Evolutionary conservation across 2,888 invertebrate genomes (phyloP), one percentile per base, ranked within the genome.

Genomic region (Apamea anceps): DNA sequence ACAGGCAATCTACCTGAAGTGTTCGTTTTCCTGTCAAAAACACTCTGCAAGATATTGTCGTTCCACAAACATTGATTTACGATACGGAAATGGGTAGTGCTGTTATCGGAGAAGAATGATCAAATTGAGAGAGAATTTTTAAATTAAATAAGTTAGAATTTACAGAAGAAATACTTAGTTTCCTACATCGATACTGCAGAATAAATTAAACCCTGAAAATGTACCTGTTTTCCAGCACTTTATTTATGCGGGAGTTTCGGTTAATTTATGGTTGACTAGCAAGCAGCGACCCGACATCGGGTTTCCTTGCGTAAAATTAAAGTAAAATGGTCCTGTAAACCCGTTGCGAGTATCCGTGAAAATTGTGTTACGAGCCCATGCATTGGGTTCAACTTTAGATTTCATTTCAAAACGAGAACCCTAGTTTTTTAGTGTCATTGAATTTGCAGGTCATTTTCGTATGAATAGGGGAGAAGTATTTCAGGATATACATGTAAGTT

Each of bases 221-320:
- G 37, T 12, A 74, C 67, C 73, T 74, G 70, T 62, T 85, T 67
- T 45, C 57, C 68, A 57, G 67, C 28, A 65, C 32, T 74, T 76
- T 87, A 87, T 85, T 85, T 85, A 85, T 85, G 73, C 48, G 63
- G 32, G 65, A 73, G 57, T 85, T 81, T 54, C 15, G 60, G 81
- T 76, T 85, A 75, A 87, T 85, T 87, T 87, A 85, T 85, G 45
- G 81, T 76, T 71, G 63, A 85, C 85, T 76, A 81, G 65, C 51
- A 37, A 81, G 71, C 57, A 57, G 54, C 60, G 87, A 65, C 54
- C 78, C 65, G 62, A 57, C 45, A 48, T 65, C 3, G 57, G 51
- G 3, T 65, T 75, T 75, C 18, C 51, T 72, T 60, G 63, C 67
- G 85, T 79, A 72, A 87, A 79, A 87, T 87, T 87, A 72, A 87